Conservation (phyloP, 1,140 invertebrate genomes). For the Acyrthosiphon pisum region DNA sequence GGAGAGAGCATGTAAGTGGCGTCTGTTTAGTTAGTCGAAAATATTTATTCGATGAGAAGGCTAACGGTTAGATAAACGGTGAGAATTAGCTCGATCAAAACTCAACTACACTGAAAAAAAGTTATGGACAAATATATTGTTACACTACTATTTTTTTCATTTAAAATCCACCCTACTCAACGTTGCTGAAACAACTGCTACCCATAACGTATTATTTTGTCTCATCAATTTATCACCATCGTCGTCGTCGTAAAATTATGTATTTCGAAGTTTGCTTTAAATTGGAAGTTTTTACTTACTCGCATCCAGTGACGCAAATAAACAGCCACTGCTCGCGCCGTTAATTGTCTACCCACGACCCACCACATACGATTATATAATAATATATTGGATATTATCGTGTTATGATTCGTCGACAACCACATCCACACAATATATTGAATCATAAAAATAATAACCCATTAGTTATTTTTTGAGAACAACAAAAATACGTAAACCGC, state of each 20-base stretch:
- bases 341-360: background rate
- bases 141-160: background rate
- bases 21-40: background rate
- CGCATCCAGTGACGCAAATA: background rate
- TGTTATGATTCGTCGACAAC: background rate
- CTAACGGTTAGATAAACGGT: background rate
- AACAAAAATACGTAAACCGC: background rate
- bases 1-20: background rate
- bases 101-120: background rate
- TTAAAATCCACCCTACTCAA: background rate
- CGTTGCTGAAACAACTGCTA: background rate
- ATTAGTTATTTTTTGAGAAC: background rate
- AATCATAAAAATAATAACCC: background rate
- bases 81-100: conserved; percentile 15
- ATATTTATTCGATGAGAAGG: conserved; percentile 31
- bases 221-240: background rate
- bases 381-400: background rate
- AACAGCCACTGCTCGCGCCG: background rate
- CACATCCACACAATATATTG: background rate
- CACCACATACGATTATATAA: background rate
- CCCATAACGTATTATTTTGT: background rate
- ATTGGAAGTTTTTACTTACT: no score
- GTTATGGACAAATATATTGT: background rate
- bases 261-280: background rate
- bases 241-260: background rate